Base-by-base conservation (phyloP, 2,113 vertebrate species). In the Castor canadensis region DNA sequence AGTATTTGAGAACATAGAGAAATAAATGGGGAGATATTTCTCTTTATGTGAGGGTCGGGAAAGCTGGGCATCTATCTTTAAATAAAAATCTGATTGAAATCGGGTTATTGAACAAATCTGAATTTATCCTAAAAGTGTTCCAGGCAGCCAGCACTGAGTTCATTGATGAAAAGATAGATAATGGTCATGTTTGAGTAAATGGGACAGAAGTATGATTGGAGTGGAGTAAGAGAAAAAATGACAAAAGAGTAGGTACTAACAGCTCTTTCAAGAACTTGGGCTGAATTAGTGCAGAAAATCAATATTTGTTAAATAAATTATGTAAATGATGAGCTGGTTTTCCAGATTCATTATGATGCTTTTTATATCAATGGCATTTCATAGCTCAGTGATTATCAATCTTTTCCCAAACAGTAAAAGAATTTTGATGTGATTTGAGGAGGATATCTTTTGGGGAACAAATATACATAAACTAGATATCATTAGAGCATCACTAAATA, bases 271-370 rank as follows among this genome's bases (percentile, higher is more conserved):
- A 95, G 72, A 49, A 66, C 30, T 45, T 38, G 43, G 52, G 11
- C 35, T 85, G 19, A 84, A 67, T 58, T 72, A 54, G 45, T n/a
- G 20, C 54, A 73, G 3, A 54, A 92, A 86, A 89, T 94, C 67
- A 93, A 24, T 86, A 87, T 69, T 35, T 89, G 32, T 84, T 87
- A 69, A 73, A 94, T 94, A 89, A 94, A 75, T 87, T 7, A 73
- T 92, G 19, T 35, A 54, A 90, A 72, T 7, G 13, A 73, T 88
- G 40, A 19, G 24, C 19, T 54, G 20, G 20, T 76, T 89, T 88
- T 89, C 9, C 67, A 91, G 62, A 93, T 49, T 92, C 64, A 96
- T 92, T 87, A 17, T 71, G 49, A 72, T 67, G 10, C 35, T 32
- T 82, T 95, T 91, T 69, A 62, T 1, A 75, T 16, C 60, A 28